Evolutionary conservation across 2,888 invertebrate genomes (phyloP).

Genomic region (Masnerella sp.): DNA sequence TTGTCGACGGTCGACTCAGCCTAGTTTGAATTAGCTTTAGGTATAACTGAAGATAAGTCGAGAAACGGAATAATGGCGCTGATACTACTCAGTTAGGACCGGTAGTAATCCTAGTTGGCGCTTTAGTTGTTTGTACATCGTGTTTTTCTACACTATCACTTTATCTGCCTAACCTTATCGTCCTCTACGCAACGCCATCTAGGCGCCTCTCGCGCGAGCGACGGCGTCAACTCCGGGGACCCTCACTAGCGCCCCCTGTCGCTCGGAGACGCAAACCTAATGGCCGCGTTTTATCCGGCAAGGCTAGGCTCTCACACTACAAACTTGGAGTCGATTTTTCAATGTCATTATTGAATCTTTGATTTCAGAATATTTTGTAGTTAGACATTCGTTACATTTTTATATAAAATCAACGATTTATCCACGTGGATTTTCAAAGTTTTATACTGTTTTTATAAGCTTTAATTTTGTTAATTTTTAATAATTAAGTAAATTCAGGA

Average conservation of each 20-base stretch:
- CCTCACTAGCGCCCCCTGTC: conserved; percentile 16
- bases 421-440: too few relatives aligned
- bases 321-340: conserved; percentile 58
- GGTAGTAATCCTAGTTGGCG: conserved; percentile 72
- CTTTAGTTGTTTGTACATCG: conserved; percentile 76
- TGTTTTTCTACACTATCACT: conserved; percentile 73
- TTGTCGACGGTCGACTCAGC: conserved; percentile 65
- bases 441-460: too few relatives aligned
- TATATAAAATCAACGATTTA: too few relatives aligned
- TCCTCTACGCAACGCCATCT: conserved; percentile 43
- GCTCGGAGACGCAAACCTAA: conserved; percentile 46
- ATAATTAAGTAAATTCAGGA: too few relatives aligned
- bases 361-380: too few relatives aligned
- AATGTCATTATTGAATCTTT: background rate
- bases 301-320: conserved; percentile 64
- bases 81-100: conserved; percentile 70
- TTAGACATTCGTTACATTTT: too few relatives aligned
- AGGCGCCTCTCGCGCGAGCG: conserved; percentile 18
- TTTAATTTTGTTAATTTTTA: too few relatives aligned
- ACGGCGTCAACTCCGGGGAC: conserved; percentile 4
- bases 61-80: conserved; percentile 66
- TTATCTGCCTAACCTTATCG: conserved; percentile 66
- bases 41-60: conserved; percentile 41
- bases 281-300: conserved; percentile 55
- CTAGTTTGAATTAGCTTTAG: conserved; percentile 71